These are phyloP conservation scores for Sympetrum striolatum DNA, from an alignment of 2,888 invertebrate species.

Conservation along the genomic window DNA sequence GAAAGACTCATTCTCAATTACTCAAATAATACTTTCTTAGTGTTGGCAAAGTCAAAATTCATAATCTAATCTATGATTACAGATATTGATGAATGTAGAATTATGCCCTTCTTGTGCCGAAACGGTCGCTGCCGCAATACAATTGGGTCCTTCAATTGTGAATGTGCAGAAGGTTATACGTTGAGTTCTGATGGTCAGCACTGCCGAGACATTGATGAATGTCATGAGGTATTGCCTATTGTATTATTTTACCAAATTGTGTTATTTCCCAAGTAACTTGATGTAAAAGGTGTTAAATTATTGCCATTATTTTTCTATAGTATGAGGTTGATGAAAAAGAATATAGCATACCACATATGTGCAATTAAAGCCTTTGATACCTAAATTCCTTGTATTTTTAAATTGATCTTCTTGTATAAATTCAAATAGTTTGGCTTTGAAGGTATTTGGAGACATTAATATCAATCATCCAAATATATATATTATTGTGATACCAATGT, in stretches of 20 bases:
- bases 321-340: no score
- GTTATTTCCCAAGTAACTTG: not conserved
- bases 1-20: not conserved
- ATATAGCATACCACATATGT: not conserved
- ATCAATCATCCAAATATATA: not conserved
- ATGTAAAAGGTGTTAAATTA: not conserved
- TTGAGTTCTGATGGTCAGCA: constrained; percentile 77
- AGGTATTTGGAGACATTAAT: not conserved
- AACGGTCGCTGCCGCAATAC: constrained; percentile 85
- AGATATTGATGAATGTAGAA: constrained; percentile 85
- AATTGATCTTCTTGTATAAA: not conserved
- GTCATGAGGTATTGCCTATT: constrained; percentile 65
- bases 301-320: not conserved
- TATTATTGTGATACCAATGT: no score
- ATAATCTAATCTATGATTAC: constrained; percentile 38
- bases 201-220: constrained; percentile 82
- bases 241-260: not conserved
- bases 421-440: not conserved
- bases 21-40: not conserved
- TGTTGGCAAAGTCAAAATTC: not conserved
- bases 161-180: constrained; percentile 80
- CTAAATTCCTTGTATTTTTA: not conserved
- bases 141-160: constrained; percentile 80
- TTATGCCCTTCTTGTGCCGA: constrained; percentile 83
- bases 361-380: not conserved